Evolutionary conservation across 2,888 invertebrate species (phyloP), one percentile per base, ranked within the genome.

Genomic region (Caenorhabditis sp.): DNA sequence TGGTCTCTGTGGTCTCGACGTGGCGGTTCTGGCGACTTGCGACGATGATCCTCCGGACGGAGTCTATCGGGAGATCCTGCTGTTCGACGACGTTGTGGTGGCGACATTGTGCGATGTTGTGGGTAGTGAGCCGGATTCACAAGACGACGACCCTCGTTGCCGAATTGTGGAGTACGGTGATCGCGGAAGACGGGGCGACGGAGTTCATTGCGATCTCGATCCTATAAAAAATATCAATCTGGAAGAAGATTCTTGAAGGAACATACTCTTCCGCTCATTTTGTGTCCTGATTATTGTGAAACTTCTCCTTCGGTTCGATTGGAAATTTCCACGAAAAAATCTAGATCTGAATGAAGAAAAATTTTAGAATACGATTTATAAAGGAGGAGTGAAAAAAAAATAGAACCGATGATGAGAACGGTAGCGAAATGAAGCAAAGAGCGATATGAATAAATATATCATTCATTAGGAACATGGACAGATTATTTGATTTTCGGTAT

Each of bases 81-180:
- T 22, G 72, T 5, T 38, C 63, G 61, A 16, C 61, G 73, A 74
- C 63, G 38, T n/a, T 35, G 4, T 35, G 31, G 4, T 35, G 74
- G 54, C 12, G 68, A 68, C 22, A n/a, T 10, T 35, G 22, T 10
- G 4, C 38, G 28, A 8, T 54, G 68, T n/a, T 54, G 68, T 54
- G 73, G 74, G 26, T 74, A 63, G n/a, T 74, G 74, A 56, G 64
- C 74, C 1, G 64, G 64, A 31, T 75, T 66, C 2, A 56, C 35
- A 16, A 31, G 54, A 28, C 64, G 72, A 10, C 47, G 72, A 14
- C 49, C 68, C 10, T 51, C 26, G 19, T 31, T 59, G 22, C 28
- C 47, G 44, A 61, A 73, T 8, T 74, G 54, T 44, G 61, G 64
- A n/a, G 63, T 61, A 26, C 63, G 63, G 51, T 73, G 73, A 24